Conservation (phyloP, 1,140 invertebrate genomes). For the Ptiloglossa arizonensis region DNA sequence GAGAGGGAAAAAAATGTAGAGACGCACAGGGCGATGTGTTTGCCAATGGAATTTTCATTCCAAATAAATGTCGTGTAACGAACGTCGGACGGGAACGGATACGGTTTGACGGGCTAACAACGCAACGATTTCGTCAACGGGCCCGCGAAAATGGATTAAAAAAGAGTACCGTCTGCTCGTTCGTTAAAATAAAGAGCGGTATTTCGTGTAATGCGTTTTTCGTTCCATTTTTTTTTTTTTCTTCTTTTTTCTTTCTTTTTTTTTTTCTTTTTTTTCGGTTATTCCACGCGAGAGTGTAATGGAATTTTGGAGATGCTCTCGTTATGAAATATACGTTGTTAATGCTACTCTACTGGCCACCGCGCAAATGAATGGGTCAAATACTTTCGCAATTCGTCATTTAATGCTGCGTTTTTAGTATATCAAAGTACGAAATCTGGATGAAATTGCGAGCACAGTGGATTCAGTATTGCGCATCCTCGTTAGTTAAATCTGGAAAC, state of each 20-base stretch:
- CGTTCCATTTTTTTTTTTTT: no score
- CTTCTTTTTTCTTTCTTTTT: no score
- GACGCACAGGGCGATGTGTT: neutral
- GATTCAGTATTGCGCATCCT: no score
- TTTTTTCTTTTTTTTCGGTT: no score
- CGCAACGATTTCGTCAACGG: neutral
- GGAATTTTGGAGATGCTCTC: no score
- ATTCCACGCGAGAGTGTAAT: no score
- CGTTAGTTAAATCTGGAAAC: no score
- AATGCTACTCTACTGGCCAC: no score
- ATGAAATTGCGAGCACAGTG: no score
- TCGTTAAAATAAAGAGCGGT: slow-evolving; percentile 15
- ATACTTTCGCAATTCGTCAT: neutral
- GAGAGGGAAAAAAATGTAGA: neutral
- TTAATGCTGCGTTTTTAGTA: no score
- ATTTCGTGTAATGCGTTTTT: neutral
- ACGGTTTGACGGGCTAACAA: slow-evolving; percentile 27
- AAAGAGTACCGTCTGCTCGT: slow-evolving; percentile 7
- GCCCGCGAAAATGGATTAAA: neutral
- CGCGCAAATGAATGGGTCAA: neutral
- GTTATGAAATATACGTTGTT: no score
- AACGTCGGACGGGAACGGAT: neutral
- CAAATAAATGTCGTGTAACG: slow-evolving; percentile 38
- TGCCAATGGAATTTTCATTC: slow-evolving; percentile 38
- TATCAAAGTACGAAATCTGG: no score